Conservation (phyloP, 2,113 vertebrate species). For the Amphiprion percula region DNA sequence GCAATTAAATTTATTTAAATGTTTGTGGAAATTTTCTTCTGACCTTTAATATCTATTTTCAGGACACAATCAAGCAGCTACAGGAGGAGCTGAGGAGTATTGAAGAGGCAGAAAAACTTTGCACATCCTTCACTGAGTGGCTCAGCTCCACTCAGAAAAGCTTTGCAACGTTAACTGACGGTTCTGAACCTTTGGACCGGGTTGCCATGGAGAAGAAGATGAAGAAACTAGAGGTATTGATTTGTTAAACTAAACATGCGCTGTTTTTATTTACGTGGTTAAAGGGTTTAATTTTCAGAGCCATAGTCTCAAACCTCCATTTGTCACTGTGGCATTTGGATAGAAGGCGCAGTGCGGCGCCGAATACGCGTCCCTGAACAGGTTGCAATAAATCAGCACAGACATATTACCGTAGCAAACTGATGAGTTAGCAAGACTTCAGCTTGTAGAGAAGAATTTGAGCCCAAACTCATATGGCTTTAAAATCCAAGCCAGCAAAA, state of each 20-base stretch:
- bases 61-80: conserved; percentile 94
- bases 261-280: not conserved
- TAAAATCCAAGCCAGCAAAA: conserved; percentile 52
- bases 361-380: conserved; percentile 23
- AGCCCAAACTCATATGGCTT: conserved; percentile 39
- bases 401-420: conserved; percentile 29
- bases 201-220: conserved; percentile 90
- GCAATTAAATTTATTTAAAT: not conserved
- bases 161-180: conserved; percentile 85
- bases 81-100: conserved; percentile 92
- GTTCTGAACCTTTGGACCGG: conserved; percentile 87
- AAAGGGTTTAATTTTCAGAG: conserved; percentile 6
- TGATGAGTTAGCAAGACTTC: conserved; percentile 46
- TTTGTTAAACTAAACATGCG: not conserved
- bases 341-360: not conserved
- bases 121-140: conserved; percentile 91
- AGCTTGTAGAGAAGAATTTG: conserved; percentile 29
- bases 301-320: not conserved
- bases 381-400: conserved; percentile 50
- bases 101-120: conserved; percentile 90
- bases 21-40: conserved; percentile 13
- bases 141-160: conserved; percentile 87
- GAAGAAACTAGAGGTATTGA: conserved; percentile 92
- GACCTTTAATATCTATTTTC: conserved; percentile 19
- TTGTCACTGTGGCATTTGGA: conserved; percentile 12